Percentiles rank a stretch among this genome's conserved stretches.
Conservation (phyloP, 1,140 invertebrate species). For the Asobara japonica region DNA sequence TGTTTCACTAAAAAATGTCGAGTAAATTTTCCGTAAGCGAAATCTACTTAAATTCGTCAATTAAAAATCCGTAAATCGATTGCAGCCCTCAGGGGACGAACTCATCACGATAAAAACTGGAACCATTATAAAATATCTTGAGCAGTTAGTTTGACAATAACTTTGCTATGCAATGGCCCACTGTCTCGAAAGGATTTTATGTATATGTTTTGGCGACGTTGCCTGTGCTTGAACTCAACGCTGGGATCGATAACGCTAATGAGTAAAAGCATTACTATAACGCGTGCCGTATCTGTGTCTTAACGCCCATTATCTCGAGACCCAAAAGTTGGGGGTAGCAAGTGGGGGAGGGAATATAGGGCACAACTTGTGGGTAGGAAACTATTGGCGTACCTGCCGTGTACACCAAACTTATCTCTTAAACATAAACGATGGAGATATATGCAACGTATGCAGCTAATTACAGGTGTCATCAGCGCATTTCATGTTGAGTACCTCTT, state of each 20-base stretch:
- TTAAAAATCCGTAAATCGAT: not conserved
- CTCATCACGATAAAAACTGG: not conserved
- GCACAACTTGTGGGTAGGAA: not conserved
- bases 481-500: not conserved
- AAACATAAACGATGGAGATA: conserved; percentile 2
- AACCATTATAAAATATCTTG: not conserved
- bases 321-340: not conserved
- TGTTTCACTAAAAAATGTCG: too few relatives aligned
- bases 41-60: too few relatives aligned
- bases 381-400: not conserved
- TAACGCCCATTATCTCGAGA: conserved; percentile 8
- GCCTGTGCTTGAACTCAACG: conserved; percentile 3
- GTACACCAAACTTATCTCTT: not conserved
- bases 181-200: conserved; percentile 15
- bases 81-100: not conserved
- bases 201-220: conserved; percentile 13
- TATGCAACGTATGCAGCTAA: not conserved
- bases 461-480: not conserved
- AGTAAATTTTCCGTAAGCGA: too few relatives aligned
- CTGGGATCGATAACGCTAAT: conserved; percentile 29
- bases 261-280: conserved; percentile 26
- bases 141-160: not conserved
- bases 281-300: conserved; percentile 25
- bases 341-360: not conserved
- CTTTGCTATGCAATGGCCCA: not conserved